phyloP scores from a whole-genome alignment of 2,113 vertebrate genomes.

The Anhinga anhinga region DNA sequence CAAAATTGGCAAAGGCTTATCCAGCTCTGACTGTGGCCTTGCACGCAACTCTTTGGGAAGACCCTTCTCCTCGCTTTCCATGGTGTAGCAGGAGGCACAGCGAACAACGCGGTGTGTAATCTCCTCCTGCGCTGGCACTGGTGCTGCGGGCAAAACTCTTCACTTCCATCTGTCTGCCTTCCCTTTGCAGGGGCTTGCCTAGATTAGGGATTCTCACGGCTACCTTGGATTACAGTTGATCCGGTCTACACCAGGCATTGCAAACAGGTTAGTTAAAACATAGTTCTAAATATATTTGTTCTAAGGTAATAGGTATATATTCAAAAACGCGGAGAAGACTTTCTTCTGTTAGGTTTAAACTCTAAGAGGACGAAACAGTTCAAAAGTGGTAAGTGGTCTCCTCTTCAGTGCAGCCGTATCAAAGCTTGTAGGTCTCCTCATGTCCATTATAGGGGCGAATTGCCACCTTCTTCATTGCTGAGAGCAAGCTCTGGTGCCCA shows the following conservation, averaged over 20 bases:
- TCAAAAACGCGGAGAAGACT: not conserved
- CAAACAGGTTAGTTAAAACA: not conserved
- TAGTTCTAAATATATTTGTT: too few relatives aligned
- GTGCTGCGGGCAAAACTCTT: not conserved
- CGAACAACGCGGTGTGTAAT: fast-evolving
- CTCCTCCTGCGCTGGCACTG: not conserved
- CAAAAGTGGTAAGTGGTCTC: too few relatives aligned
- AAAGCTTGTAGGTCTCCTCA: not conserved
- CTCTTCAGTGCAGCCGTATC: not conserved
- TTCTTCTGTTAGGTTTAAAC: not conserved
- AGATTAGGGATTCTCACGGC: not conserved
- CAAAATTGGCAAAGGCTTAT: not conserved
- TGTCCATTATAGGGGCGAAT: fast-evolving
- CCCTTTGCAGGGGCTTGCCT: not conserved
- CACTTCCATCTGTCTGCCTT: not conserved
- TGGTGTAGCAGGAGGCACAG: not conserved
- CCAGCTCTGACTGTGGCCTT: not conserved
- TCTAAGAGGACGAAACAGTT: not conserved
- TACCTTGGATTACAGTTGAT: not conserved
- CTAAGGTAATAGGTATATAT: not conserved
- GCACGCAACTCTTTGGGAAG: not conserved
- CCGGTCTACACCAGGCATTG: not conserved
- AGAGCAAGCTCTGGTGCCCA: not conserved
- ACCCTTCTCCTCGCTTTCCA: not conserved
- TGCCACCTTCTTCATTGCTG: not conserved